Conservation (phyloP, 2,888 invertebrate genomes). For the Harmothoe impar region DNA sequence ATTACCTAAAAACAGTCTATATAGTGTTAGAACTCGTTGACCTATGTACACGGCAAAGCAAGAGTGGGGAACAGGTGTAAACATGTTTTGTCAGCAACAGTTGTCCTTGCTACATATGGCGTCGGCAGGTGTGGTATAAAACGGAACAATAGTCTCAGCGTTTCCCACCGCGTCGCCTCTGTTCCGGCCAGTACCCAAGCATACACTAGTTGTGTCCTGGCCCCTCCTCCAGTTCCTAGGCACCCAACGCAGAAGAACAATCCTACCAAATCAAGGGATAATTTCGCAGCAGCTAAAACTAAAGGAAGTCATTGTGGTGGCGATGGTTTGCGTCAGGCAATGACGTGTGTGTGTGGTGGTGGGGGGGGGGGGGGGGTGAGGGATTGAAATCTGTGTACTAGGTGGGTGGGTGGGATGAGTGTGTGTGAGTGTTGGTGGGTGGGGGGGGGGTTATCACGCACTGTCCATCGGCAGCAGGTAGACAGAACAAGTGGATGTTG, state of each 20-base stretch:
- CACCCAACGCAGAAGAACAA: not conserved
- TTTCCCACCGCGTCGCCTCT: not conserved
- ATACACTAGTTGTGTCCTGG: not conserved
- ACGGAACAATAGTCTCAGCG: too few species aligned
- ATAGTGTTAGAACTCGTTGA: too few species aligned
- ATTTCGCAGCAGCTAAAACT: conserved; percentile 51
- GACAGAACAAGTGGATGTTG: not conserved
- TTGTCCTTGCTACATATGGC: too few species aligned
- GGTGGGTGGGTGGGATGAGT: not conserved
- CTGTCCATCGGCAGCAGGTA: not conserved
- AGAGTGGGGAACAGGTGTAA: too few species aligned
- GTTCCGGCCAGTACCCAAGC: not conserved
- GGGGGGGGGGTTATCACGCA: conserved; percentile 4
- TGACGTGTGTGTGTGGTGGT: not conserved
- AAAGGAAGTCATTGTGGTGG: conserved; percentile 38
- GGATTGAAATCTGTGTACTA: not conserved
- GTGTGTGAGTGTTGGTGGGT: not conserved
- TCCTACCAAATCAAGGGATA: conserved; percentile 25
- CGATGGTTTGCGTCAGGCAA: conserved; percentile 52
- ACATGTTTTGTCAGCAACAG: too few species aligned
- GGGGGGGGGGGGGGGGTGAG: not conserved
- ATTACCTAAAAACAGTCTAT: too few species aligned
- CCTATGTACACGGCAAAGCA: too few species aligned
- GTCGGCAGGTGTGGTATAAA: too few species aligned
- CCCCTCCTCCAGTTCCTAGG: not conserved